These are phyloP conservation scores for Laticauda colubrina DNA, from an alignment of 2,113 vertebrate species.

Conservation along the genomic window DNA sequence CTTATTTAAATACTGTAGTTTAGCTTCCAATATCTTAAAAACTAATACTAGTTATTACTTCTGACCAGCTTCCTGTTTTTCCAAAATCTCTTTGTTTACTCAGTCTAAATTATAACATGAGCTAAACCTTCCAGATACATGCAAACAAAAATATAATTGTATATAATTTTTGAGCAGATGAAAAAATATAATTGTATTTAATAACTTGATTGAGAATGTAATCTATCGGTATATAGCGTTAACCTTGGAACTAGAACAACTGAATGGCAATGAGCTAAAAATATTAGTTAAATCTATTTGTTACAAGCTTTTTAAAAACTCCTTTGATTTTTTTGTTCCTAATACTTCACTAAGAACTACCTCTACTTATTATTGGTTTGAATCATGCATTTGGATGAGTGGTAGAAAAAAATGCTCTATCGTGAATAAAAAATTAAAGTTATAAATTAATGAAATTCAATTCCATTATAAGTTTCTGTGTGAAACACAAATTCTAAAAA, in stretches of 20 bases:
- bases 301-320: neutral
- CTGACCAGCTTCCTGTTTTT: neutral
- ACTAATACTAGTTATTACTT: neutral
- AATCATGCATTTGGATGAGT: neutral
- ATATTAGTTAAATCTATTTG: neutral
- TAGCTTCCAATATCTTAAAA: neutral
- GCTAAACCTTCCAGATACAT: slow-evolving; percentile 30
- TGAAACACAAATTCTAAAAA: neutral
- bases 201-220: neutral
- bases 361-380: neutral
- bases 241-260: neutral
- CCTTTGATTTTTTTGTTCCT: neutral
- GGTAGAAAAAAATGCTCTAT: neutral
- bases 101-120: slow-evolving; percentile 7
- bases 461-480: neutral
- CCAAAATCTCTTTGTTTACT: neutral
- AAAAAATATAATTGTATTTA: slow-evolving; percentile 40
- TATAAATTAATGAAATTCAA: neutral
- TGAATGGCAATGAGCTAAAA: neutral
- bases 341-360: neutral
- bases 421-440: neutral
- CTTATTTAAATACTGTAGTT: neutral
- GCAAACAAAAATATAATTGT: slow-evolving; percentile 35
- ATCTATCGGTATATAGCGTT: neutral
- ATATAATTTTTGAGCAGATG: too few relatives aligned